Evolutionary conservation across 2,888 invertebrate species (phyloP), one percentile per base, ranked within the genome.

Genomic region (Drosophila bunnanda): DNA sequence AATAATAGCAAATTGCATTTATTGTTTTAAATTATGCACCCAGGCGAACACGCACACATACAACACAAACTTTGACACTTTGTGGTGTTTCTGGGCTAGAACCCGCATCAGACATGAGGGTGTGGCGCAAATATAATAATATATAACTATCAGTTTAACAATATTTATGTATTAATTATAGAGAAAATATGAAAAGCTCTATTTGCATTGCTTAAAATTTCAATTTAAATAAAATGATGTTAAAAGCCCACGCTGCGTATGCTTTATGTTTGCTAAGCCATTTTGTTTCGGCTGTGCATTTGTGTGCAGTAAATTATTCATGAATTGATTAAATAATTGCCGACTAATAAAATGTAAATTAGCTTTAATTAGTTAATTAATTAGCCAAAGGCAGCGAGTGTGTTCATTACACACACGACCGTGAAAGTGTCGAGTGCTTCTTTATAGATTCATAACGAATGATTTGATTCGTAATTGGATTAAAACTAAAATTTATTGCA

Each of bases 341-440:
- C 67, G 52, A 56, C 61, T 76, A 79, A 85, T 82, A 79, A 79
- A 85, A 74, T 69, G 78, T 68, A 77, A 77, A 85, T 88, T 76
- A 73, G 68, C 46, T 55, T 54, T 85, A 88, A 82, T 85, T 85
- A 85, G 69, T 71, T 82, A 72, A 64, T 68, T 73, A 85, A 82
- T 82, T 76, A 64, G 67, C 50, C 53, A 60, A 72, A 69, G 67
- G 56, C 61, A 15, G 9, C 6, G 34, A 25, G 10, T 10, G 32
- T 50, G 69, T 80, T 78, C 58, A 76, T 67, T 77, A 48, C 70
- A 70, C 65, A 52, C 50, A 34, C 50, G 44, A 32, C 34, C 15
- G 46, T 25, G 30, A 48, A 53, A 56, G 39, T 64, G 64, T 46
- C 44, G 52, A 74, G 52, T 36, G 52, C 52, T 38, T 22, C 34